Percentiles rank a stretch among this genome's conserved stretches.
Evolutionary conservation across 2,888 invertebrate genomes (phyloP).

Genomic region (Polyommatus iphigenia): DNA sequence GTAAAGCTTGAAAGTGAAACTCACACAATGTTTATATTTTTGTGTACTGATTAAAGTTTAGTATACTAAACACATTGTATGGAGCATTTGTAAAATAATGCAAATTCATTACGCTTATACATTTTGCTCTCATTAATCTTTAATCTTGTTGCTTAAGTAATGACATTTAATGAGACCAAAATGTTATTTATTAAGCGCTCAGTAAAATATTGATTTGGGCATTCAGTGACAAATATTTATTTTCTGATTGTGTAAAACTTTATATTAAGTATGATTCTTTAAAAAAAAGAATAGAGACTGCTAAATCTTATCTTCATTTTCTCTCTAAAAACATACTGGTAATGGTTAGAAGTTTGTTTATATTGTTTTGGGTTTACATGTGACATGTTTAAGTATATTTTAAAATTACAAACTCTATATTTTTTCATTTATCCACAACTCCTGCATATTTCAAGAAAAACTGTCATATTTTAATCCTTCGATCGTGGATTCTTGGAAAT

Average conservation of each 20-base stretch:
- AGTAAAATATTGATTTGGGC: background rate
- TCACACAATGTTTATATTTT: background rate
- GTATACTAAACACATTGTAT: background rate
- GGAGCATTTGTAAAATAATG: background rate
- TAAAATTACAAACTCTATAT: background rate
- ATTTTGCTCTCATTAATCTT: too few species aligned
- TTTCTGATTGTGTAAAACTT: background rate
- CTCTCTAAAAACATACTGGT: conserved; percentile 7
- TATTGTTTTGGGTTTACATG: conserved; percentile 15
- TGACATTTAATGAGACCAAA: too few species aligned
- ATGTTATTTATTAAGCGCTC: too few species aligned
- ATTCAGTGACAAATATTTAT: background rate
- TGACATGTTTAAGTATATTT: conserved; percentile 11
- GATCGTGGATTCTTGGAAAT: too few species aligned
- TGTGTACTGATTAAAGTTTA: background rate
- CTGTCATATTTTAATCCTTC: too few species aligned
- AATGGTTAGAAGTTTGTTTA: conserved; percentile 15
- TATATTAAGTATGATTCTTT: background rate
- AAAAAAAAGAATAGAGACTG: background rate
- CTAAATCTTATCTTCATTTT: background rate
- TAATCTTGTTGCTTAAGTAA: too few species aligned
- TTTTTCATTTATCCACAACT: background rate
- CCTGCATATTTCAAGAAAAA: background rate
- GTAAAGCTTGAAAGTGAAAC: too few species aligned
- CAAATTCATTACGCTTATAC: too few species aligned